Percentiles rank a stretch among this genome's conserved stretches.
Conservation (phyloP, 1,140 invertebrate genomes). For the Mya arenaria region DNA sequence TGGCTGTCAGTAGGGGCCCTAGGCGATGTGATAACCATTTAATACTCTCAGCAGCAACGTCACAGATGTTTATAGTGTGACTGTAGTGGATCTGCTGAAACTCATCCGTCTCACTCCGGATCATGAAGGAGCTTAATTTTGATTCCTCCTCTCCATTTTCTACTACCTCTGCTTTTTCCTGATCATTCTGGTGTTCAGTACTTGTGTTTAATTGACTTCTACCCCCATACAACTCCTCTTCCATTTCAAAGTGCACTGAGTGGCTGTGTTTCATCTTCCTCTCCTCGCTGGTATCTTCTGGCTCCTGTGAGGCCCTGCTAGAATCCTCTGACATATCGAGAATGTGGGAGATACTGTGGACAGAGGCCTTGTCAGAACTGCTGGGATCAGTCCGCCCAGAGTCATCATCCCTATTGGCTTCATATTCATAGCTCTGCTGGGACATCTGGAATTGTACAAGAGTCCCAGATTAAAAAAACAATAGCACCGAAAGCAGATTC, state of each 20-base stretch:
- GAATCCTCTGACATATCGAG: conserved; percentile 41
- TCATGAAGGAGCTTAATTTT: conserved; percentile 64
- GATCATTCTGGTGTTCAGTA: conserved; percentile 20
- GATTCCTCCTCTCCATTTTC: background rate
- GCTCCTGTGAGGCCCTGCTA: background rate
- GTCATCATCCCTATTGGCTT: conserved; percentile 21
- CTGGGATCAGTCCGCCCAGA: background rate
- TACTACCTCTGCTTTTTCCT: conserved; percentile 12
- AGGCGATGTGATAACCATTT: conserved; percentile 95
- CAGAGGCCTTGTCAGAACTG: conserved; percentile 59
- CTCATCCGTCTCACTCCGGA: conserved; percentile 79
- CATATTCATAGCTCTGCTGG: conserved; percentile 47
- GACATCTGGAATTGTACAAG: conserved; percentile 32
- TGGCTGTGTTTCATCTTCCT: conserved; percentile 40
- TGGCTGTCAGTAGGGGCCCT: conserved; percentile 96
- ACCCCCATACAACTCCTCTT: background rate
- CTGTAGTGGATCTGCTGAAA: conserved; percentile 67
- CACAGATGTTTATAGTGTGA: conserved; percentile 86
- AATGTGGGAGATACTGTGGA: conserved; percentile 67
- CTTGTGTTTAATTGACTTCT: background rate
- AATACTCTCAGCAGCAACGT: conserved; percentile 94
- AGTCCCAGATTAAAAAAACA: too few species aligned
- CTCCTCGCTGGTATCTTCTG: background rate
- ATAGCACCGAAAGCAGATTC: too few species aligned
- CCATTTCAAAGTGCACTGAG: conserved; percentile 41